Conservation (phyloP, 2,113 vertebrate species). For the Thunnus maccoyii region DNA sequence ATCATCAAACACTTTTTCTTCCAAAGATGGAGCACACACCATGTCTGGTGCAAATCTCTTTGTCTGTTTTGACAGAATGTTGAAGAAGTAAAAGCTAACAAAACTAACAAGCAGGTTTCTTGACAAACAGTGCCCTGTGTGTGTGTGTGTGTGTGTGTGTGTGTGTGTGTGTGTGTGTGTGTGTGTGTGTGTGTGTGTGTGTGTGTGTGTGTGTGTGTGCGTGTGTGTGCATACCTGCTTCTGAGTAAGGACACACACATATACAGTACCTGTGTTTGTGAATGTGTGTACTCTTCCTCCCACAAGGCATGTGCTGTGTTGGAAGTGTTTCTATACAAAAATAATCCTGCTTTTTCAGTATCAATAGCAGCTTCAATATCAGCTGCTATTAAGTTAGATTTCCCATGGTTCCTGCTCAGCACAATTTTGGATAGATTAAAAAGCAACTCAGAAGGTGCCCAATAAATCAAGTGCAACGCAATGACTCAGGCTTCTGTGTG, state of each 20-base stretch:
- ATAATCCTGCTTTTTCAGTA: slow-evolving; percentile 33
- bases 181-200: slow-evolving; percentile 18
- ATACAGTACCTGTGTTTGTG: slow-evolving; percentile 44
- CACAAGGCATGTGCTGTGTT: slow-evolving; percentile 29
- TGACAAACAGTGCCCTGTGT: slow-evolving; percentile 47
- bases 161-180: neutral
- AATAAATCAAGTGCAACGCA: slow-evolving; percentile 69
- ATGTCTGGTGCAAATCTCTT: slow-evolving; percentile 74
- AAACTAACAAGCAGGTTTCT: slow-evolving; percentile 76
- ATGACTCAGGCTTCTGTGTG: slow-evolving; percentile 56
- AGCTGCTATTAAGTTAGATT: slow-evolving; percentile 61
- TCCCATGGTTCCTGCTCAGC: slow-evolving; percentile 59
- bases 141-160: slow-evolving; percentile 24
- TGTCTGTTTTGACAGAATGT: slow-evolving; percentile 81
- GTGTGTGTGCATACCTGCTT: slow-evolving; percentile 7
- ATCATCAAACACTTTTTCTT: slow-evolving; percentile 81
- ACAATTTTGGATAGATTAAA: slow-evolving; percentile 73
- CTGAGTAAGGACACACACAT: slow-evolving; percentile 21
- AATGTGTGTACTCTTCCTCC: slow-evolving; percentile 49
- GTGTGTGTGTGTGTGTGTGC: neutral
- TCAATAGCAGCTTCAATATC: slow-evolving; percentile 58
- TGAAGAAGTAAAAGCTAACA: slow-evolving; percentile 74
- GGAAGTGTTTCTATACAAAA: slow-evolving; percentile 44
- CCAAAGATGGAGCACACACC: slow-evolving; percentile 68
- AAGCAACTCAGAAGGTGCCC: slow-evolving; percentile 53